These are phyloP conservation scores for Intellagama lesueurii DNA, from an alignment of 2,797 vertebrate species.

Conservation along the genomic window DNA sequence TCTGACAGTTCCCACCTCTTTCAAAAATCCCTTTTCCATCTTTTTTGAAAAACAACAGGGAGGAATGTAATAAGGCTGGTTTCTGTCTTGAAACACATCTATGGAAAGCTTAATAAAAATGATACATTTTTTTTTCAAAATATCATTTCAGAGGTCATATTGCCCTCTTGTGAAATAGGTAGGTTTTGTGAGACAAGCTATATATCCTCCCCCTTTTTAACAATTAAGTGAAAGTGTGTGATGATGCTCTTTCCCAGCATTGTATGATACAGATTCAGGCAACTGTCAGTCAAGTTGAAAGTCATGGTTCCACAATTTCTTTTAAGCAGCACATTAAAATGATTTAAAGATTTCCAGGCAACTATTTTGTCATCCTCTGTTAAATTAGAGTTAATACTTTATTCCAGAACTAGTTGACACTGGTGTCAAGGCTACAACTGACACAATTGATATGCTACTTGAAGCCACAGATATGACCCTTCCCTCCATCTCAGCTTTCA, in stretches of 20 bases:
- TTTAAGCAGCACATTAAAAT: not conserved
- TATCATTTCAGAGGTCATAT: not conserved
- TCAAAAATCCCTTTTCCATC: not conserved
- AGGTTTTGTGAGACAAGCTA: not conserved
- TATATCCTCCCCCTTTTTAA: not conserved
- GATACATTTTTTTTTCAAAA: not conserved
- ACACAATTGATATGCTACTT: not conserved
- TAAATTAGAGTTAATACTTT: not conserved
- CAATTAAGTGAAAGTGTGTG: not conserved
- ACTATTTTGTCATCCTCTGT: not conserved
- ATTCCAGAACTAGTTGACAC: not conserved
- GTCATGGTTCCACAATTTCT: not conserved
- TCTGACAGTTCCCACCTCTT: not conserved
- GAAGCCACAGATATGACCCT: not conserved
- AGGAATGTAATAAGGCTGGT: not conserved
- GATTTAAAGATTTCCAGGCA: not conserved
- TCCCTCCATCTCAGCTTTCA: not conserved
- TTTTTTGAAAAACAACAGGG: not conserved
- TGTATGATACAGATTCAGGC: not conserved
- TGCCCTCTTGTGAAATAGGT: not conserved
- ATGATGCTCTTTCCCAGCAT: not conserved
- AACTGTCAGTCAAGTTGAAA: not conserved
- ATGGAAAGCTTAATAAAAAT: not conserved
- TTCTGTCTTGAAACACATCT: not conserved
- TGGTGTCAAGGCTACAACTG: not conserved